Percentiles rank a stretch among this genome's conserved stretches.
Conservation (phyloP, 1,140 invertebrate species). For the Daktulosphaira vitifoliae region DNA sequence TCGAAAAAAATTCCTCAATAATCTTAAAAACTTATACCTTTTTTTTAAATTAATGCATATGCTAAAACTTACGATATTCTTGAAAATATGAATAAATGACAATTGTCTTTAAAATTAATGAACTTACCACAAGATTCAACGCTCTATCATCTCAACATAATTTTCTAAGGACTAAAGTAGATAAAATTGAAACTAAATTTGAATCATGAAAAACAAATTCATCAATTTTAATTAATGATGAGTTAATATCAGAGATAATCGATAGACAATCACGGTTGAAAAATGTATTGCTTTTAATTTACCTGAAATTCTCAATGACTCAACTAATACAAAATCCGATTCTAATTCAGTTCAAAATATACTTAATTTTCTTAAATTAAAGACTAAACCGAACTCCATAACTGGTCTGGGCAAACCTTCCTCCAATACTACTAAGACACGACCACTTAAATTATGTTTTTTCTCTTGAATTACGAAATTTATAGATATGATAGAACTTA, state of each 20-base stretch:
- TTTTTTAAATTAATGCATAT: no score
- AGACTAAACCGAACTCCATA: background rate
- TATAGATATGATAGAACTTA: conserved; percentile 7
- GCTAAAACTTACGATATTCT: no score
- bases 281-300: background rate
- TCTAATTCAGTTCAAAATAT: no score
- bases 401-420: background rate
- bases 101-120: background rate
- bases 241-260: no score
- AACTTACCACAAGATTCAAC: background rate
- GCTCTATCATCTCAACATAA: background rate
- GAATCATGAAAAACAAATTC: background rate
- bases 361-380: conserved; percentile 7
- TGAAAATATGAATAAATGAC: no score
- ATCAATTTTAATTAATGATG: background rate
- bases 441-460: background rate
- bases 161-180: background rate
- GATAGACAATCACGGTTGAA: background rate
- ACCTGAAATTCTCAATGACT: background rate
- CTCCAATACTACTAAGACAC: background rate
- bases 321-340: no score
- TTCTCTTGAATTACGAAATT: conserved; percentile 1
- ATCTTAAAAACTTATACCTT: no score
- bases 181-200: no score
- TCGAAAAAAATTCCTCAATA: no score